These are phyloP conservation scores for Geodia barretti DNA, from an alignment of 37 sponge, comb jelly and placozoan genomes.

Conservation along the genomic window DNA sequence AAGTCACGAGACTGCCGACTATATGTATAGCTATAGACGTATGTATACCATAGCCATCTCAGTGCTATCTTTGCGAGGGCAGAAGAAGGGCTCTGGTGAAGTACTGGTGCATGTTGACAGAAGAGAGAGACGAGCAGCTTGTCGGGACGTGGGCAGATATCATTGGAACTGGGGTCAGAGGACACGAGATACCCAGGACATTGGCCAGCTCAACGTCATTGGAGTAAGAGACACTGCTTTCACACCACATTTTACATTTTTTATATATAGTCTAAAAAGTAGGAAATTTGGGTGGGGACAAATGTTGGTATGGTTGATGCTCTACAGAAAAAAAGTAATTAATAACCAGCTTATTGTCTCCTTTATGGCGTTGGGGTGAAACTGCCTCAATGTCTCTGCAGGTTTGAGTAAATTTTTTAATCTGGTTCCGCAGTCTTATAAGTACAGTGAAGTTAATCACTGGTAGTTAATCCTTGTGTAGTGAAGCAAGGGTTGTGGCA, in stretches of 20 bases:
- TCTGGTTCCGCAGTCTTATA: too few relatives aligned
- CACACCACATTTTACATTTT: too few relatives aligned
- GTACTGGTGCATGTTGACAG: slow-evolving; percentile 76
- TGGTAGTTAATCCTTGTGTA: too few relatives aligned
- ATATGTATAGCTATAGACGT: too few relatives aligned
- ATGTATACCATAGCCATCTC: neutral
- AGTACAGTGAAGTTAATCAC: too few relatives aligned
- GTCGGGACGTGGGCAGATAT: slow-evolving; percentile 61
- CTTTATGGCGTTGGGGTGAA: slow-evolving; percentile 60
- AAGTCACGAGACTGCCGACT: too few relatives aligned
- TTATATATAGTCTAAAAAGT: neutral
- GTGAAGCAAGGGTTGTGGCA: too few relatives aligned
- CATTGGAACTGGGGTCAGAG: slow-evolving; percentile 82
- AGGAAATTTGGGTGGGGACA: neutral
- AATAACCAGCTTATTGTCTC: slow-evolving; percentile 77
- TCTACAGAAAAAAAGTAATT: too few relatives aligned
- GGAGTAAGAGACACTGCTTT: neutral
- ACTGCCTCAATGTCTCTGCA: slow-evolving; percentile 62
- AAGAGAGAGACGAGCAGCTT: slow-evolving; percentile 63
- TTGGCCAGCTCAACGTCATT: slow-evolving; percentile 69
- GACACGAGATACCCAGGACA: slow-evolving; percentile 66
- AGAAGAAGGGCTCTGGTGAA: slow-evolving; percentile 49
- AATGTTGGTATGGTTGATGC: too few relatives aligned
- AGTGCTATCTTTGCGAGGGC: slow-evolving; percentile 18
- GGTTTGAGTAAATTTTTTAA: slow-evolving; percentile 1